Evolutionary conservation across 2,888 invertebrate genomes (phyloP), one percentile per base, ranked within the genome.

Genomic region (Arge pagana): DNA sequence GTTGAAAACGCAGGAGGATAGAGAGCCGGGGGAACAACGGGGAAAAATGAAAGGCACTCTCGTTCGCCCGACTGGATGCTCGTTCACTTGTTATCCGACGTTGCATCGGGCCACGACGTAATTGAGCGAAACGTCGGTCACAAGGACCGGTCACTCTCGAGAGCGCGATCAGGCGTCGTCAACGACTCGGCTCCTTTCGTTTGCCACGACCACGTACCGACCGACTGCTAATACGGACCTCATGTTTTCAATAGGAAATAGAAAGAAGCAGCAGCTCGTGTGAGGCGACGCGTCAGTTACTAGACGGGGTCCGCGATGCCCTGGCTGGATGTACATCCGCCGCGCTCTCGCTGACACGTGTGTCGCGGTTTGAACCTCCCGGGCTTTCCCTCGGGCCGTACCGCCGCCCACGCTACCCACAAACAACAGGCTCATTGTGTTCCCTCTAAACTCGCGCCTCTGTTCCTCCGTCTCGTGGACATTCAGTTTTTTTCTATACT

Each of bases 141-240:
- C 65, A 26, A 30, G 23, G n/a, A 18, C 21, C 23, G 45, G 45
- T 45, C 45, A 45, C 33, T 45, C 45, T 45, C 33, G 31, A 33
- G 23, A 45, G 33, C 21, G 45, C 33, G 45, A 45, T 45, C 45
- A 33, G 45, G 33, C 45, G 33, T 45, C 45, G 23, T 33, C 45
- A 23, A 33, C 33, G 45, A 35, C 43, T 48, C 15, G 48, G 37
- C 35, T 50, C 53, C 51, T 59, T 57, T 60, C 62, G 63, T 69
- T 65, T 61, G 67, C 63, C 61, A 52, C 52, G 42, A 63, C n/a
- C n/a, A n/a, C n/a, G n/a, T n/a, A n/a, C n/a, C n/a, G n/a, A n/a
- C 61, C 55, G 62, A 59, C 60, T 59, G 64, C 66, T 70, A 70
- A 65, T 70, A 64, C 61, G 64, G 62, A 63, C 66, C 70, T 65